Evolutionary conservation across 2,113 vertebrate species (phyloP), one percentile per base, ranked within the genome.

Genomic region (Pogonocichla stellata): DNA sequence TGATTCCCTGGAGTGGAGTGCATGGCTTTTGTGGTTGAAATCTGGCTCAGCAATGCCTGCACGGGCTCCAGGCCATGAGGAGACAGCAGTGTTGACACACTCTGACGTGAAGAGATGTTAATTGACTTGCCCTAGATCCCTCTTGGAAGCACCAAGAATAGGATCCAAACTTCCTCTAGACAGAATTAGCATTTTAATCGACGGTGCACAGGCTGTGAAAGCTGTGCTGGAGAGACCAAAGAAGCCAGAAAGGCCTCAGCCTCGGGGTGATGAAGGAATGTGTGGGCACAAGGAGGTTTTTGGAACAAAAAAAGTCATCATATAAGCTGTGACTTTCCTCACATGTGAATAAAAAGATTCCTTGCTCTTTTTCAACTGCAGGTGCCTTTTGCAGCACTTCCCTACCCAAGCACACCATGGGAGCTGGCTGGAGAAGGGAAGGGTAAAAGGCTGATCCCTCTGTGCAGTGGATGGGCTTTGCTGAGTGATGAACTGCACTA

Each of bases 41-140:
- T 45, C n/a, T 72, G 70, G 66, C 81, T 94, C 81, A 86, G 90
- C 70, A 87, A 6, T 12, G 73, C 54, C 73, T 69, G 53, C 90
- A 72, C 2, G 2, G 58, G 79, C 79, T 93, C 40, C 88, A 88
- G 88, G 69, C 90, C 79, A 70, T 22, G 73, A 28, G 81, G 65
- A 94, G 84, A 72, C 74, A 87, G 80, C 51, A 60, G 92, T 65
- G 93, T 79, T 95, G 92, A 93, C 92, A 82, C 9, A 72, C 48
- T 34, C 14, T 75, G 86, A 92, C 10, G 4, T 45, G 61, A 74
- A n/a, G 45, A 93, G 88, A 91, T 92, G 89, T 42, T 95, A 92
- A 93, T 20, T 86, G 80, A 95, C 86, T 95, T 85, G 94, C 53
- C 90, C 94, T 40, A 97, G 57, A 90, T 94, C 84, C 38, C 47